Conservation (phyloP, 2,888 invertebrate species). For the Andrena marginata region DNA sequence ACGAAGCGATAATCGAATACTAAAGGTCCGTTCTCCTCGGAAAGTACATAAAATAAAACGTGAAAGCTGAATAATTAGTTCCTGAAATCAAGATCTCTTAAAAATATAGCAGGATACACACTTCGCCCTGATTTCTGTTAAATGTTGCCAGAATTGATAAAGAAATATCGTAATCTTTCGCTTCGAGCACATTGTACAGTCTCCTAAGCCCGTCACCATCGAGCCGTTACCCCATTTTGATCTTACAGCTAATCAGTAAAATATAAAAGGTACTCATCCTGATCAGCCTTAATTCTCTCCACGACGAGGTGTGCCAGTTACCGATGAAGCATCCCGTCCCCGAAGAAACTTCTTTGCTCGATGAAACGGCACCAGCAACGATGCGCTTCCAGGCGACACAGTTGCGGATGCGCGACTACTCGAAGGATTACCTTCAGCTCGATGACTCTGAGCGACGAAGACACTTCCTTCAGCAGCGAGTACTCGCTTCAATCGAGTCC, state of each 20-base stretch:
- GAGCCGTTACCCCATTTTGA: slow-evolving; percentile 28
- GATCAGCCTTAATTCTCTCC: slow-evolving; percentile 46
- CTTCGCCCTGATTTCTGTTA: too few species aligned
- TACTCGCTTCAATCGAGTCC: not conserved
- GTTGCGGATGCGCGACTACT: not conserved
- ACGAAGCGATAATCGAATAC: not conserved
- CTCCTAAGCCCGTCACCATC: not conserved
- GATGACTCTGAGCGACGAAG: slow-evolving; percentile 19
- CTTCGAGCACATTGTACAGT: slow-evolving; percentile 50
- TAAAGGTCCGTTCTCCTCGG: not conserved
- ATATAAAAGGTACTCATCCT: slow-evolving; percentile 68
- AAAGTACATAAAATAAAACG: not conserved
- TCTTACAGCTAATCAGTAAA: slow-evolving; percentile 50
- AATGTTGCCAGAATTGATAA: too few species aligned
- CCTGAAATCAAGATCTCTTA: not conserved
- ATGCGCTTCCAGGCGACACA: slow-evolving; percentile 26
- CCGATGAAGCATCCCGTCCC: slow-evolving; percentile 5
- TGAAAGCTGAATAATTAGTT: not conserved
- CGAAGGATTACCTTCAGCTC: not conserved
- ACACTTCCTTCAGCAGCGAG: not conserved
- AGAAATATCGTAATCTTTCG: not conserved
- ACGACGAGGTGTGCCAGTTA: slow-evolving; percentile 25
- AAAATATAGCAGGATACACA: not conserved
- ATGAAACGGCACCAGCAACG: not conserved
- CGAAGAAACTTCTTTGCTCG: slow-evolving; percentile 34